Conservation (phyloP, 2,113 vertebrate species). For the Trematocara nigrifrons region DNA sequence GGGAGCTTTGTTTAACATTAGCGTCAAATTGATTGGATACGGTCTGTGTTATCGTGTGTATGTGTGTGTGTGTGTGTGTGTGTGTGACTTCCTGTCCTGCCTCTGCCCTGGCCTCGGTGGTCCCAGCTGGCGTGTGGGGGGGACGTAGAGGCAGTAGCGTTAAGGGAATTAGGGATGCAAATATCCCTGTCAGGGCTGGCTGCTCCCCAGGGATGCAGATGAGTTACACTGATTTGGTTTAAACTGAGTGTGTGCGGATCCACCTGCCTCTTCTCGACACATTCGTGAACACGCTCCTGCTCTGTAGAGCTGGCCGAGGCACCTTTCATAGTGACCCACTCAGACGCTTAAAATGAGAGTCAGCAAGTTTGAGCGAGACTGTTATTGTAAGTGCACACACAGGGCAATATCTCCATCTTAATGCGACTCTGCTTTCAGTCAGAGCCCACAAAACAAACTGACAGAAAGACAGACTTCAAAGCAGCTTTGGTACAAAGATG, state of each 20-base stretch:
- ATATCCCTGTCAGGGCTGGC: conserved; percentile 57
- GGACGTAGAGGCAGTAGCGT: not conserved
- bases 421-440: not conserved
- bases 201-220: conserved; percentile 49
- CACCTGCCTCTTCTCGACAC: conserved; percentile 37
- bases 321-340: conserved; percentile 27
- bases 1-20: conserved; percentile 60
- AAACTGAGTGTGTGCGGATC: conserved; percentile 6
- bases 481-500: not conserved
- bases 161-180: conserved; percentile 67
- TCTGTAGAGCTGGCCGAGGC: conserved; percentile 7
- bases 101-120: conserved; percentile 29
- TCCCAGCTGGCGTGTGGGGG: conserved; percentile 54
- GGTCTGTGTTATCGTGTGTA: not conserved
- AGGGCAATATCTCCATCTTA: conserved; percentile 20
- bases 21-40: conserved; percentile 65
- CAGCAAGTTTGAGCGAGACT: conserved; percentile 24
- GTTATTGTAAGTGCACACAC: not conserved
- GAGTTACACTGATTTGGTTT: conserved; percentile 61
- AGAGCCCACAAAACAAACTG: not conserved
- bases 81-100: conserved; percentile 42
- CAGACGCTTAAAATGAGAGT: conserved; percentile 27
- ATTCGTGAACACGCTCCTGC: not conserved
- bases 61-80: not conserved
- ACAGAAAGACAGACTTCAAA: not conserved